Conservation (phyloP, 1,140 invertebrate genomes). For the Zaprionus ghesquierei region DNA sequence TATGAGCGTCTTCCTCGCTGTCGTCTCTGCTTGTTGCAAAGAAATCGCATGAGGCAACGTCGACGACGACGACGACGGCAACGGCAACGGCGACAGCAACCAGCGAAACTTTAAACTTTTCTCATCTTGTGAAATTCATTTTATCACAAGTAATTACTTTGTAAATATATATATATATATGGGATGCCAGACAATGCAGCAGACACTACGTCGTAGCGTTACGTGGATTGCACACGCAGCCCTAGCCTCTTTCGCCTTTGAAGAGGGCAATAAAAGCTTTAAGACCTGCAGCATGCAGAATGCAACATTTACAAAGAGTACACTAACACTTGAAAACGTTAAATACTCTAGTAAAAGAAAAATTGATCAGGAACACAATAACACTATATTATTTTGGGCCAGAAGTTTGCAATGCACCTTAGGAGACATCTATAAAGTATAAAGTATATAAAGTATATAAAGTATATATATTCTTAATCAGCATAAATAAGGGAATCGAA, state of each 20-base stretch:
- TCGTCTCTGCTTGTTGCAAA: slow-evolving; percentile 25
- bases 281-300: slow-evolving; percentile 24
- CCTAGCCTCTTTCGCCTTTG: slow-evolving; percentile 45
- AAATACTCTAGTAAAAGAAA: background rate
- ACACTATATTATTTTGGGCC: too few species aligned
- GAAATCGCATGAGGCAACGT: slow-evolving; percentile 61
- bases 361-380: background rate
- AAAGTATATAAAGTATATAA: too few species aligned
- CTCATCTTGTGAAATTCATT: slow-evolving; percentile 79
- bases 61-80: slow-evolving; percentile 16
- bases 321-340: background rate
- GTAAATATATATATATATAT: slow-evolving; percentile 62
- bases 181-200: slow-evolving; percentile 52
- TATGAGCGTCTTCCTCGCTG: slow-evolving; percentile 61
- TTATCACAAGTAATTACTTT: slow-evolving; percentile 81
- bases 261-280: slow-evolving; percentile 51
- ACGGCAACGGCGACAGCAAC: slow-evolving; percentile 15
- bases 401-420: too few species aligned
- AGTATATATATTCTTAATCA: too few species aligned
- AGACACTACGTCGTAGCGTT: slow-evolving; percentile 35
- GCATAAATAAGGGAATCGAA: too few species aligned
- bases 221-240: slow-evolving; percentile 45
- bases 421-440: too few species aligned
- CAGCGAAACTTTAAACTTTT: slow-evolving; percentile 75
- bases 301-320: slow-evolving; percentile 1